phyloP scores from a whole-genome alignment of 2,797 vertebrate genomes.

The Pangasius krempfi region DNA sequence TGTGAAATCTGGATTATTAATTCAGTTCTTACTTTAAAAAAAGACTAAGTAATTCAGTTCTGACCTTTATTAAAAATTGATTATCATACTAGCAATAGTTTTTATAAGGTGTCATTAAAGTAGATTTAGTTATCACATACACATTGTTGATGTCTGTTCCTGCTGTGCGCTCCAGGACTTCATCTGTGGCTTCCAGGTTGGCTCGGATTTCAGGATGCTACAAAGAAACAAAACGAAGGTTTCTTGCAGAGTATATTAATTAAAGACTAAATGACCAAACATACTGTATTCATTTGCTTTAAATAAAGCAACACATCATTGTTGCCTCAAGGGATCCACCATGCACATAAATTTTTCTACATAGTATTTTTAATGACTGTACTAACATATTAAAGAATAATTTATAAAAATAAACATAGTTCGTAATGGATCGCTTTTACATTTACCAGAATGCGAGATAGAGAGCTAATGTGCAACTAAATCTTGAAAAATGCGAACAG shows the following conservation, averaged over 20 bases:
- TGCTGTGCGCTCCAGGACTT: slow-evolving; percentile 88
- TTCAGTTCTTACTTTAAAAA: background rate
- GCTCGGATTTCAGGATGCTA: slow-evolving; percentile 91
- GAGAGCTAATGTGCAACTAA: background rate
- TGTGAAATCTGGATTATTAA: background rate
- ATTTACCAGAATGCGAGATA: background rate
- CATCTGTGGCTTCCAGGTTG: slow-evolving; percentile 86
- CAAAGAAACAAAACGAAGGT: background rate
- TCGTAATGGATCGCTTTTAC: background rate
- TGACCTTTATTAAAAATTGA: background rate
- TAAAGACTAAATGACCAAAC: background rate
- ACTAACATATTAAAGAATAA: background rate
- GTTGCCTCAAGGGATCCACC: background rate
- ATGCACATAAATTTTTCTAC: background rate
- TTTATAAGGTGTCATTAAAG: no score
- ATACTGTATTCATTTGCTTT: background rate
- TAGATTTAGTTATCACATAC: slow-evolving; percentile 75
- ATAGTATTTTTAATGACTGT: background rate
- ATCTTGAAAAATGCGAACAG: background rate
- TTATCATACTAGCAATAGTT: background rate
- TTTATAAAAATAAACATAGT: background rate
- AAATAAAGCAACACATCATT: background rate
- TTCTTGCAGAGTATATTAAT: background rate
- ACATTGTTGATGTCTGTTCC: slow-evolving; percentile 94
- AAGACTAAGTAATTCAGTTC: background rate